These are phyloP conservation scores for Ichneumoninae sp. DNA, from an alignment of 2,888 invertebrate species.

Conservation along the genomic window DNA sequence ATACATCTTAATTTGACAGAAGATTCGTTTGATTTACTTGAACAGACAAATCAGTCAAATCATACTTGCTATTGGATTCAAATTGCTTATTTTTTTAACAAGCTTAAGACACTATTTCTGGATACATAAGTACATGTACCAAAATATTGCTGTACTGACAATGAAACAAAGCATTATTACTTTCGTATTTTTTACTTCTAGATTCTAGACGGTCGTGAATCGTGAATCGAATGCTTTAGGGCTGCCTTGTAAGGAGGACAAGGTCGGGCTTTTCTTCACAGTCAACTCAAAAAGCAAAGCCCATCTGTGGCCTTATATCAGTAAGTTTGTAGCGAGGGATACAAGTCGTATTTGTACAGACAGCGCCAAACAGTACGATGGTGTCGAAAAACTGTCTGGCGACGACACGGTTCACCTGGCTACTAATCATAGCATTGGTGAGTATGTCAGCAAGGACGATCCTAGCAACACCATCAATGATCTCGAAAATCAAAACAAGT, in stretches of 20 bases:
- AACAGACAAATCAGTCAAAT: no score
- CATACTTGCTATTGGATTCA: no score
- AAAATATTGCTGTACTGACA: no score
- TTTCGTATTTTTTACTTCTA: no score
- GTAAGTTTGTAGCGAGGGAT: slow-evolving; percentile 50
- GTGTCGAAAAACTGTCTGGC: slow-evolving; percentile 39
- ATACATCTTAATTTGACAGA: no score
- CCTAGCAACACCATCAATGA: slow-evolving; percentile 60
- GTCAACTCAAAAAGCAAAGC: slow-evolving; percentile 41
- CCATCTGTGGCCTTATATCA: slow-evolving; percentile 63
- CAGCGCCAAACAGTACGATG: slow-evolving; percentile 61
- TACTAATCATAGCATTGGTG: slow-evolving; percentile 62
- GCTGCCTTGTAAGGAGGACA: slow-evolving; percentile 63
- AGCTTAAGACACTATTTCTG: no score
- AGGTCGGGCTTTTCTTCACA: slow-evolving; percentile 46
- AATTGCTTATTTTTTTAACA: no score
- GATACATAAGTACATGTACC: no score
- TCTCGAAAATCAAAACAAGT: slow-evolving; percentile 64
- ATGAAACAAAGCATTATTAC: no score
- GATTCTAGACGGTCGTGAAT: no score
- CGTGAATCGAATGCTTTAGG: slow-evolving; percentile 54
- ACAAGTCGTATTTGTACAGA: slow-evolving; percentile 62
- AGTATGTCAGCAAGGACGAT: slow-evolving; percentile 51
- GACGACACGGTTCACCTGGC: slow-evolving; percentile 54
- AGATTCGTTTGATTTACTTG: no score